phyloP scores from a whole-genome alignment of 2,797 vertebrate genomes.

The Pseudomugil gertrudae region DNA sequence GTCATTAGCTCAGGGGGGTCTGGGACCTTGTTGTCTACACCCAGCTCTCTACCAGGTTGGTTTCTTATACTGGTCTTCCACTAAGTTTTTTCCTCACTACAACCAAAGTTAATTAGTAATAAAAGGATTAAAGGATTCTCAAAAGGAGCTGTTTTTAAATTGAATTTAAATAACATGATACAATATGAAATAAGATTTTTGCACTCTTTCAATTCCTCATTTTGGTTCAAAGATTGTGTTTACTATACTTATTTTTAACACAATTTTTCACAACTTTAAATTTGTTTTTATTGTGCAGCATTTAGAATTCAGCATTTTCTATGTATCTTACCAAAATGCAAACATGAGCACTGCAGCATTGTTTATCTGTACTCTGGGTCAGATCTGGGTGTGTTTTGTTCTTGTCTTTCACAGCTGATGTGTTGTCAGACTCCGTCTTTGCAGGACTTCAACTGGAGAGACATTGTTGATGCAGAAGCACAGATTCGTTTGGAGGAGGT shows the following conservation, averaged over 20 bases:
- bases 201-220: background rate
- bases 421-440: constrained; percentile 63
- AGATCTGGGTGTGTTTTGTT: background rate
- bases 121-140: background rate
- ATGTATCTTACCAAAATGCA: background rate
- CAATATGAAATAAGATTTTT: background rate
- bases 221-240: background rate
- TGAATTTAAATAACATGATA: background rate
- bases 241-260: too few species aligned
- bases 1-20: constrained; percentile 76
- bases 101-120: too few species aligned
- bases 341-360: background rate
- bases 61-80: background rate
- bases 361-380: background rate
- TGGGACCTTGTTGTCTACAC: constrained; percentile 72
- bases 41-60: constrained; percentile 70
- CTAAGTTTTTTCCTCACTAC: background rate
- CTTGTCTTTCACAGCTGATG: constrained; percentile 62
- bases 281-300: too few species aligned
- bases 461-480: constrained; percentile 64
- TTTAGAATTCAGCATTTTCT: too few species aligned
- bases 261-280: background rate
- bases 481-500: constrained; percentile 71
- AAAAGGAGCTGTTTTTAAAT: background rate
- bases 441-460: constrained; percentile 66